A percentile compares a stretch with the other conserved stretches of the same genome.
phyloP scores from a whole-genome alignment of 2,888 invertebrate genomes.

The Stenotaenia linearis region DNA sequence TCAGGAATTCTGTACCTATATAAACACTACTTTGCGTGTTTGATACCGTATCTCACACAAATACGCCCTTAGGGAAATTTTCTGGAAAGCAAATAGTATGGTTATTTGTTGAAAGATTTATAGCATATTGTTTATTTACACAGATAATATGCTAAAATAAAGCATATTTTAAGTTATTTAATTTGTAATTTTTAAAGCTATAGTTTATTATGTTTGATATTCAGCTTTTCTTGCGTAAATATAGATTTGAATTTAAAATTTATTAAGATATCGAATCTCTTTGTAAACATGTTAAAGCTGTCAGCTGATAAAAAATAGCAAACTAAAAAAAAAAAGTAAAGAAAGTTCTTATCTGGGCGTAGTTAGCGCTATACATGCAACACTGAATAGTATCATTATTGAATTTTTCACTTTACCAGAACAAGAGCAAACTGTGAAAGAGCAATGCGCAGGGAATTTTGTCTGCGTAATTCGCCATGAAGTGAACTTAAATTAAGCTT shows the following conservation, averaged over 20 bases:
- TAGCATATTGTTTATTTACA: no score
- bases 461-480: not conserved
- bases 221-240: no score
- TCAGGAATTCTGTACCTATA: no score
- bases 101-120: not conserved
- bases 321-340: not conserved
- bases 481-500: conserved; percentile 3
- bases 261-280: no score
- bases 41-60: not conserved
- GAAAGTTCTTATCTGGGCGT: not conserved
- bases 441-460: not conserved
- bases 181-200: no score
- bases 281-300: no score
- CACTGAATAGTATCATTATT: not conserved
- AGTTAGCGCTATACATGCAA: not conserved
- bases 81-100: not conserved
- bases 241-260: no score
- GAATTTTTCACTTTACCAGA: not conserved
- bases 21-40: not conserved
- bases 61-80: not conserved
- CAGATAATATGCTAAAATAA: no score
- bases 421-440: not conserved
- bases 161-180: no score
- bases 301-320: no score
- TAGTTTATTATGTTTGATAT: no score